Conservation (phyloP, 2,797 vertebrate genomes). For the Crocidura indochinensis region DNA sequence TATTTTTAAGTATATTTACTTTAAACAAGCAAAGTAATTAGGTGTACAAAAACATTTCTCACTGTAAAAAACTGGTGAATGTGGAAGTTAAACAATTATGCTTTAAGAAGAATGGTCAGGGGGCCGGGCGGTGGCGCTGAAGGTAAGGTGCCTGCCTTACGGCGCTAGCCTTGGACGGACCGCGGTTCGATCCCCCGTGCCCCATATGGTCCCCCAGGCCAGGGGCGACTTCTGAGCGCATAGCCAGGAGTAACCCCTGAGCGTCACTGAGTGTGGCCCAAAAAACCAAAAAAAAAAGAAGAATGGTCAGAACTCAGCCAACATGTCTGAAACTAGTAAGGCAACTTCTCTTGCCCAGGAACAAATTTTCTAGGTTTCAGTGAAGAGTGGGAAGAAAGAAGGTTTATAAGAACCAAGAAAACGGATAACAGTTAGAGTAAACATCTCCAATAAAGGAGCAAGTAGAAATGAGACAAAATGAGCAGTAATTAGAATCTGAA, state of each 20-base stretch:
- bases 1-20: conserved; percentile 47
- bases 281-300: too few relatives aligned
- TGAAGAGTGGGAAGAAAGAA: conserved; percentile 48
- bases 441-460: conserved; percentile 43
- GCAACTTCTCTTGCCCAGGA: conserved; percentile 41
- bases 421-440: conserved; percentile 48
- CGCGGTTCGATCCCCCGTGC: too few relatives aligned
- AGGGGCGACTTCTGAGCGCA: too few relatives aligned
- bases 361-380: conserved; percentile 9
- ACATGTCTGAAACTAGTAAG: not conserved
- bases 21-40: conserved; percentile 46
- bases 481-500: conserved; percentile 42
- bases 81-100: not conserved
- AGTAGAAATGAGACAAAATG: conserved; percentile 18
- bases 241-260: too few relatives aligned
- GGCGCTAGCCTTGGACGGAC: too few relatives aligned
- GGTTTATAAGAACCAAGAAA: conserved; percentile 62
- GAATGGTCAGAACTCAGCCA: not conserved
- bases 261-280: too few relatives aligned
- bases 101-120: too few relatives aligned
- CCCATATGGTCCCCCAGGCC: too few relatives aligned
- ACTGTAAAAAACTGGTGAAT: not conserved
- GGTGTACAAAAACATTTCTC: not conserved
- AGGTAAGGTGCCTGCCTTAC: too few relatives aligned
- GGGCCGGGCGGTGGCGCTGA: too few relatives aligned